Conservation (phyloP, 1,140 invertebrate species). For the Branchinecta lindahli region DNA sequence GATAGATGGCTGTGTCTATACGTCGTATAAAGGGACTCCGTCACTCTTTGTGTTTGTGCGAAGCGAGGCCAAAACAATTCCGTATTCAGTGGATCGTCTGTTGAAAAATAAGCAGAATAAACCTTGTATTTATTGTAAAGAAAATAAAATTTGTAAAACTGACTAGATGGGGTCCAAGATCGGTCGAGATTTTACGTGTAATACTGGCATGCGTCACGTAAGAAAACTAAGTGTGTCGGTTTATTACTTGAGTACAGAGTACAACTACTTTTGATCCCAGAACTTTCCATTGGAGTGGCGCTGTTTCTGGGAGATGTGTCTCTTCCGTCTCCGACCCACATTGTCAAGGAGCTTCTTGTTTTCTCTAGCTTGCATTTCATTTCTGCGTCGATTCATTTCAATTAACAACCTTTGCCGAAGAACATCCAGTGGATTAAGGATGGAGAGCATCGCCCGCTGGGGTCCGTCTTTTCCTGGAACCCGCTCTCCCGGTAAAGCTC, state of each 20-base stretch:
- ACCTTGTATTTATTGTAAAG: slow-evolving; percentile 11
- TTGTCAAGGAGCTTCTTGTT: slow-evolving; percentile 20
- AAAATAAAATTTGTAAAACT: slow-evolving; percentile 3
- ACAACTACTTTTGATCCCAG: neutral
- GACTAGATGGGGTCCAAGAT: slow-evolving; percentile 4
- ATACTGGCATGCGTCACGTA: neutral
- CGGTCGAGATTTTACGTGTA: slow-evolving; percentile 2
- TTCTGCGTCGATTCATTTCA: slow-evolving; percentile 53
- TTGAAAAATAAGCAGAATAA: neutral
- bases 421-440: slow-evolving; percentile 59
- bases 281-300: neutral
- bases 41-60: too few relatives aligned
- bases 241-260: neutral
- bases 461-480: neutral
- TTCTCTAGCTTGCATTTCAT: slow-evolving; percentile 16
- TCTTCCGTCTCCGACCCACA: slow-evolving; percentile 19
- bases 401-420: slow-evolving; percentile 51
- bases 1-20: too few relatives aligned
- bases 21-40: too few relatives aligned
- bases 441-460: slow-evolving; percentile 44
- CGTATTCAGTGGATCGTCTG: too few relatives aligned
- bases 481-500: neutral
- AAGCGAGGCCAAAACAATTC: too few relatives aligned
- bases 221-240: neutral
- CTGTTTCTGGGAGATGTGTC: neutral